Evolutionary conservation across 2,113 vertebrate species (phyloP), one percentile per base, ranked within the genome.

Genomic region (Brienomyrus brachyistius): DNA sequence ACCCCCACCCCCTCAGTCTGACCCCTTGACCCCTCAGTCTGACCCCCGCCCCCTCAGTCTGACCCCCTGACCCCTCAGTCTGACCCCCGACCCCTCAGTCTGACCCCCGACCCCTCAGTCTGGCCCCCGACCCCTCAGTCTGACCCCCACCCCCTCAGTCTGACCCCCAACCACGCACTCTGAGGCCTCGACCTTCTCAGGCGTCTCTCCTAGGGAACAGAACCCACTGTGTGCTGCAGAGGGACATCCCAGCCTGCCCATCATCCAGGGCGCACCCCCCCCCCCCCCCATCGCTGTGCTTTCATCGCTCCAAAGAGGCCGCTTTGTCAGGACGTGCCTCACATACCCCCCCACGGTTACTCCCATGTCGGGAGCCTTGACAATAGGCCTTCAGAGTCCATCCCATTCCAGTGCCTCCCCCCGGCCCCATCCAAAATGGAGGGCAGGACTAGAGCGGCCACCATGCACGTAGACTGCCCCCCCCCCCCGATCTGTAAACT

Each of bases 331-430:
- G 7, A 11, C 54, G 23, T 45, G 15, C 35, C 35, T 88, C 54
- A 35, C 87, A 59, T 35, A 62, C 35, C 56, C 87, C 52, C n/a
- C 51, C 35, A 59, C 27, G 27, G 21, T 10, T 13, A 19, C 54
- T 47, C 56, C 87, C n/a, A 21, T 45, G 35, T 43, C 19, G 9
- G n/a, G 27, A 59, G 52, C 9, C n/a, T 50, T 52, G 31, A 88
- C 87, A 88, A 88, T 88, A 88, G 85, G 7, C 50, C 50, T 54
- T 87, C 85, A 87, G 45, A 87, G 19, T 8, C 40, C 43, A 84
- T 47, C 21, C 6, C 40, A 27, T 21, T 23, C n/a, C n/a, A n/a
- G 17, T 5, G 21, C 43, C 4, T 1, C 51, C 40, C 17, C 40
- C 82, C 21, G 10, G 9, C 45, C 45, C 82, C 17, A 2, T 13